Evolutionary conservation across 2,797 vertebrate genomes (phyloP).

Genomic region (Pitangus sulphuratus): DNA sequence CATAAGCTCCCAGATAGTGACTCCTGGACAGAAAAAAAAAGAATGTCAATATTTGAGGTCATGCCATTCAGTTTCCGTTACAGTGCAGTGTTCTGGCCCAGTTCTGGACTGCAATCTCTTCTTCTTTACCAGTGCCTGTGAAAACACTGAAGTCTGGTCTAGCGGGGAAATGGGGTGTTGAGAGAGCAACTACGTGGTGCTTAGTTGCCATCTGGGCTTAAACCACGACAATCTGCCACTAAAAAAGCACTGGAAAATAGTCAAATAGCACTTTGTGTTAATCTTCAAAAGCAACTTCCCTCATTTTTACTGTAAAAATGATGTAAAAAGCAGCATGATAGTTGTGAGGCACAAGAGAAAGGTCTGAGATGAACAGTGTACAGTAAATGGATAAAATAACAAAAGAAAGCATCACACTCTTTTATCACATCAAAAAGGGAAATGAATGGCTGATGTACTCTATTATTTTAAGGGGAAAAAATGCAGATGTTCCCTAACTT

Average conservation of each 20-base stretch:
- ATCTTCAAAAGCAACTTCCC: background rate
- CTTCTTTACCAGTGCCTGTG: background rate
- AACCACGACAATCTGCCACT: background rate
- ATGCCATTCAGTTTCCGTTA: background rate
- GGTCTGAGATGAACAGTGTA: background rate
- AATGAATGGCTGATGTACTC: background rate
- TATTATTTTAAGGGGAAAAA: conserved; percentile 33
- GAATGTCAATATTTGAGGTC: background rate
- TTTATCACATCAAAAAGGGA: background rate
- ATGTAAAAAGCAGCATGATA: background rate
- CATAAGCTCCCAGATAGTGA: conserved; percentile 99
- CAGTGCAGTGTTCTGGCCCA: background rate
- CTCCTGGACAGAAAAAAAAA: conserved; percentile 76
- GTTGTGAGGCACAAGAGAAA: background rate
- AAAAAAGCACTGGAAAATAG: background rate
- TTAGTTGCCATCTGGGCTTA: background rate
- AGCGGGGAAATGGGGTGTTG: background rate
- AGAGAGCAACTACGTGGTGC: no score
- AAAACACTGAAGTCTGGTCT: background rate
- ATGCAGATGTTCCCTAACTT: background rate
- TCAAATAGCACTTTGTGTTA: background rate
- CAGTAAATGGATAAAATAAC: conserved; percentile 2
- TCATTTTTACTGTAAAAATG: background rate
- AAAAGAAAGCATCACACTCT: background rate
- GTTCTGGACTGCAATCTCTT: background rate